These are phyloP conservation scores for Alethe castanea DNA, from an alignment of 2,113 vertebrate genomes.

Conservation along the genomic window DNA sequence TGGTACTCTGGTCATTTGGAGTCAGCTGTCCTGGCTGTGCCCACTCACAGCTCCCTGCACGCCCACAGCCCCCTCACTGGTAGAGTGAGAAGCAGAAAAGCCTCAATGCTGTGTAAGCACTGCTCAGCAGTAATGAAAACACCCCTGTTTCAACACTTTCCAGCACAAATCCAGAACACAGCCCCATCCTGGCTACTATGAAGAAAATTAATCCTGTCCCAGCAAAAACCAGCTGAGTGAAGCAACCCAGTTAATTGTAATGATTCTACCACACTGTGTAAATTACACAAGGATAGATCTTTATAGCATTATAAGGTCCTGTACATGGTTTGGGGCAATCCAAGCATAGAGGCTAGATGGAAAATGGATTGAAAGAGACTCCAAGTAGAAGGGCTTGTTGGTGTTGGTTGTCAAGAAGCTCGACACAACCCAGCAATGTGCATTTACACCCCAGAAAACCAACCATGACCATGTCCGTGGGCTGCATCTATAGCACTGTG, in stretches of 20 bases:
- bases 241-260: not conserved
- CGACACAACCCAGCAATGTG: accelerated
- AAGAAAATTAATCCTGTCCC: not conserved
- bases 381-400: not conserved
- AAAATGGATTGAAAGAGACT: not conserved
- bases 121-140: not conserved
- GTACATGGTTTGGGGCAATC: not conserved
- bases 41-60: accelerated
- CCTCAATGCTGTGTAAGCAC: not conserved
- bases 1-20: not conserved
- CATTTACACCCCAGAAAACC: not conserved
- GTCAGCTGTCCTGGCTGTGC: not conserved
- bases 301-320: not conserved
- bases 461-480: not conserved
- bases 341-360: too few species aligned
- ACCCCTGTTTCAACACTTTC: not conserved
- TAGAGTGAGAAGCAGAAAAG: not conserved
- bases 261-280: not conserved
- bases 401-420: not conserved
- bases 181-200: too few species aligned
- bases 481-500: not conserved
- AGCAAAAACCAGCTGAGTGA: not conserved
- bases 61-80: not conserved
- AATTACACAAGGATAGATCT: not conserved
- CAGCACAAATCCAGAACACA: not conserved